A percentile compares a stretch with the other conserved stretches of the same genome.
These are phyloP conservation scores for Acholoe squamosa DNA, from an alignment of 2,888 invertebrate species.

Conservation along the genomic window DNA sequence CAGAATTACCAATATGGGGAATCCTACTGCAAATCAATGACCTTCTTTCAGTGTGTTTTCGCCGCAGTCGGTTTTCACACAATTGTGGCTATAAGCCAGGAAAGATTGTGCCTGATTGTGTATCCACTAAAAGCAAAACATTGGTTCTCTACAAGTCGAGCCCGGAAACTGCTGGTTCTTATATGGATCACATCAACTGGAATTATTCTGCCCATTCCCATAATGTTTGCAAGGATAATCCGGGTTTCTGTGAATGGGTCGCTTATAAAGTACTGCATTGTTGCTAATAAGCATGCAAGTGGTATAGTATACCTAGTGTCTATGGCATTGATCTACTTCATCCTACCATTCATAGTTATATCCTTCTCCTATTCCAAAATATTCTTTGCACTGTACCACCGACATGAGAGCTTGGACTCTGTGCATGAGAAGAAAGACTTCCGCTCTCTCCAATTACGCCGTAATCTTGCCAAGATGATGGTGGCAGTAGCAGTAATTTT, in stretches of 20 bases:
- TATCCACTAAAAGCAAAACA: conserved; percentile 85
- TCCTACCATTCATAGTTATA: conserved; percentile 59
- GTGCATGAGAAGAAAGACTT: conserved; percentile 25
- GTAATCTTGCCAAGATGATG: conserved; percentile 68
- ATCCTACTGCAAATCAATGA: conserved; percentile 29
- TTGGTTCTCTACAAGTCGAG: conserved; percentile 84
- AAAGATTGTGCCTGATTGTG: conserved; percentile 81
- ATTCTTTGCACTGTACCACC: conserved; percentile 63
- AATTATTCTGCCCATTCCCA: conserved; percentile 63
- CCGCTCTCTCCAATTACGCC: conserved; percentile 57
- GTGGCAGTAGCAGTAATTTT: conserved; percentile 66
- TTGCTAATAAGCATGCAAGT: background rate
- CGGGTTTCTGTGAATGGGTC: background rate
- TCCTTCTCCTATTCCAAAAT: conserved; percentile 63
- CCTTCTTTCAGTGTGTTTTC: conserved; percentile 62
- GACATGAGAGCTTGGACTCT: background rate
- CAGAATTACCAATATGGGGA: background rate
- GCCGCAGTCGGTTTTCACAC: conserved; percentile 67
- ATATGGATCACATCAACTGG: conserved; percentile 84
- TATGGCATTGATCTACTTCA: conserved; percentile 64
- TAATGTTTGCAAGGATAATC: conserved; percentile 45
- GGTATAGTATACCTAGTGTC: conserved; percentile 48
- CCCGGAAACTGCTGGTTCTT: conserved; percentile 82
- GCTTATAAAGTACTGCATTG: conserved; percentile 51
- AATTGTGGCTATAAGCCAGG: conserved; percentile 66